Evolutionary conservation across 2,113 vertebrate species (phyloP), one percentile per base, ranked within the genome.

Genomic region (Cyphomyrus discorhynchus): DNA sequence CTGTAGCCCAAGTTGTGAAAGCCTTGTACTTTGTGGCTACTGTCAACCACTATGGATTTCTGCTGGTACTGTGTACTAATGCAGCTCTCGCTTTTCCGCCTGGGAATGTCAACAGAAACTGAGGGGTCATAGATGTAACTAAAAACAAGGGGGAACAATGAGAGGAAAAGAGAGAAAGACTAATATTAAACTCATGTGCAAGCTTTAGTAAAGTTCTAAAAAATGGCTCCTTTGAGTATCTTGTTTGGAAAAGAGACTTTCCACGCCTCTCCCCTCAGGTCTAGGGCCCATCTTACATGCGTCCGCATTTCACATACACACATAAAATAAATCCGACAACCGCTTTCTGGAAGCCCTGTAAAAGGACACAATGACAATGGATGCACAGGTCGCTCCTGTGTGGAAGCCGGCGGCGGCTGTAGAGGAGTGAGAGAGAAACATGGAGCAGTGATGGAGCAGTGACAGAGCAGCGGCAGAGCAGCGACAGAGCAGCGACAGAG

Each of bases 71-170:
- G 91, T 1, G 95, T 94, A 92, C 89, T 93, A 89, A 45, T 90
- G 2, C 92, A 82, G 0, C 92, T 91, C 92, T 96, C 94, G 0
- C 89, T 39, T 91, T 95, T 96, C 6, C 91, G 90, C 50, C 92
- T 89, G 31, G 90, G 90, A 66, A 62, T 92, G 0, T 96, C 95
- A 53, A 90, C 94, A 10, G 91, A 92, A 80, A 89, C 92, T 0
- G 96, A 93, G 50, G 96, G 95, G 77, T 96, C 95, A 87, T 95
- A 93, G 91, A 96, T 94, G 92, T 96, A 96, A 92, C 96, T 96
- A 92, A 3, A 90, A 77, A 77, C 86, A 10, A 87, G 89, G 5
- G 86, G 53, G 66, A 35, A 74, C 4, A 74, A 35, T 35, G 15
- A 58, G 21, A 39, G 27, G 5, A 50, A 53, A 52, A 39, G 86